Percentiles rank a stretch among this genome's conserved stretches.
These are phyloP conservation scores for Prolemur simus DNA, from an alignment of 2,113 vertebrate genomes.

Conservation along the genomic window DNA sequence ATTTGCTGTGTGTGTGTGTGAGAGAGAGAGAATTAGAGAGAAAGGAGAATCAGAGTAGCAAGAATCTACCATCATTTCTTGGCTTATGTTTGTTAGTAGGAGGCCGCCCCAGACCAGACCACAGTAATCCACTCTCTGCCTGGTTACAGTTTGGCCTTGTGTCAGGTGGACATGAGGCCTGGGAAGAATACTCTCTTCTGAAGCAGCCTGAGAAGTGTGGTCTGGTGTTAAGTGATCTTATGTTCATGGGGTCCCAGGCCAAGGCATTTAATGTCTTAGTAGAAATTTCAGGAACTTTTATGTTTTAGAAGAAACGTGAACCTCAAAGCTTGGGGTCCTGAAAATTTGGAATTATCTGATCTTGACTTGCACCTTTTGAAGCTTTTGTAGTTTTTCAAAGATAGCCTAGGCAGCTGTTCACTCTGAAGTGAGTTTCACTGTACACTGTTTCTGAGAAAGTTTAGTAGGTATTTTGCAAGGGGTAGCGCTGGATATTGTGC, in stretches of 20 bases:
- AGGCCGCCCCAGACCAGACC: not conserved
- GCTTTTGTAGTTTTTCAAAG: not conserved
- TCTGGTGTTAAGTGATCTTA: not conserved
- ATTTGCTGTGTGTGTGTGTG: not conserved
- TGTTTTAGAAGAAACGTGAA: not conserved
- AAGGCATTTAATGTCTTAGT: not conserved
- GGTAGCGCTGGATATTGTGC: not conserved
- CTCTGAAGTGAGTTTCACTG: not conserved
- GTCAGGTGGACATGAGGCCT: not conserved
- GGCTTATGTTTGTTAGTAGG: not conserved
- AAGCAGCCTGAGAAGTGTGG: not conserved
- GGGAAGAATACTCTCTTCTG: not conserved
- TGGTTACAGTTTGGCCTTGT: not conserved
- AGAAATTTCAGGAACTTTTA: not conserved
- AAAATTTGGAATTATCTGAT: not conserved
- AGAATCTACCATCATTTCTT: not conserved
- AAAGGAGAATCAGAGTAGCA: not conserved
- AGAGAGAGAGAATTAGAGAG: no score
- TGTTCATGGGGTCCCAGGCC: not conserved
- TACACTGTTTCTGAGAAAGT: not conserved
- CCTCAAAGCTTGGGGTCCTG: not conserved
- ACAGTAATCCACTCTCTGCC: not conserved
- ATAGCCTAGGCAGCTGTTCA: not conserved
- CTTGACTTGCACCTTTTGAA: not conserved
- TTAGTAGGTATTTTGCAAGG: not conserved